phyloP scores from a whole-genome alignment of 2,797 vertebrate genomes.

The Poecile montanus region DNA sequence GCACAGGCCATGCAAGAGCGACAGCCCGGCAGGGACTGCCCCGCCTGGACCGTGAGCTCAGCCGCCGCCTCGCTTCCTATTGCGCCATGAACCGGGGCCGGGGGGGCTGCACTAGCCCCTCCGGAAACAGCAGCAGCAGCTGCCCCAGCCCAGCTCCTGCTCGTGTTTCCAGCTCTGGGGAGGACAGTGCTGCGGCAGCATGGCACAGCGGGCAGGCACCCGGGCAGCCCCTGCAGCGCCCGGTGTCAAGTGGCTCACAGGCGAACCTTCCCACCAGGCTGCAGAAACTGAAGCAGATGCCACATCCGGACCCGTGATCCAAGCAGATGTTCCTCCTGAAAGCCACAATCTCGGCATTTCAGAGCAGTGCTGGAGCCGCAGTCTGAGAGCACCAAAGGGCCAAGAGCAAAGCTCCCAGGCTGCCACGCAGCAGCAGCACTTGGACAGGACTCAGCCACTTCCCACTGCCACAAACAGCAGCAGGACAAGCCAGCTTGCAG shows the following conservation, averaged over 20 bases:
- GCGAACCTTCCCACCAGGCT: rapidly evolving
- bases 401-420: neutral
- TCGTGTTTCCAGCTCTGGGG: rapidly evolving
- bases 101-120: neutral
- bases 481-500: neutral
- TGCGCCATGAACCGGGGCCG: rapidly evolving
- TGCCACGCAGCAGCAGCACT: rapidly evolving
- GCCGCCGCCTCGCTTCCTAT: neutral
- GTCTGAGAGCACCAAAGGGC: neutral
- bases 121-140: neutral
- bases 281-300: neutral
- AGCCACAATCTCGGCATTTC: neutral
- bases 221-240: rapidly evolving
- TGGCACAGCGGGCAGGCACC: neutral
- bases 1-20: neutral
- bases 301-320: neutral
- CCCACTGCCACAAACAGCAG: neutral
- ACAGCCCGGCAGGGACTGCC: neutral
- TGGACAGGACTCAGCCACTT: neutral
- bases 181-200: neutral
- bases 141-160: neutral
- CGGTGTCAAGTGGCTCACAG: rapidly evolving
- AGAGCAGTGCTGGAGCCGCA: neutral
- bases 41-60: neutral
- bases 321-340: neutral